These are phyloP conservation scores for Pteromalus puparum DNA, from an alignment of 1,140 invertebrate species.

Conservation along the genomic window DNA sequence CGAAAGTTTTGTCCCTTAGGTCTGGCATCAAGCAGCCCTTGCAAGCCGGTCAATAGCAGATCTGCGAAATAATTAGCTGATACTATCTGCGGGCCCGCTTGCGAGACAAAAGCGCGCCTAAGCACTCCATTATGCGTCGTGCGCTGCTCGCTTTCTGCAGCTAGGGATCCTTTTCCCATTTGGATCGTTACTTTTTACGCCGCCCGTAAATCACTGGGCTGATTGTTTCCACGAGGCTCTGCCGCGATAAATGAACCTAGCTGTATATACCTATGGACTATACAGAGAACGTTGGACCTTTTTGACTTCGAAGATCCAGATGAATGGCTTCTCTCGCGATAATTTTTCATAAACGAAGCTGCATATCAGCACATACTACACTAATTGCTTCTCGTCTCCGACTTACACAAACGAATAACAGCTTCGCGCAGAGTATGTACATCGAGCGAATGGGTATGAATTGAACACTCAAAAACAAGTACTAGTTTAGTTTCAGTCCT, in stretches of 20 bases:
- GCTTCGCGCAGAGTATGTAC: not conserved
- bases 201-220: constrained; percentile 15
- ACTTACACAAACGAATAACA: not conserved
- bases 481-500: not conserved
- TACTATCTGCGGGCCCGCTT: not conserved
- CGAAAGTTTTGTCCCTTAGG: not conserved
- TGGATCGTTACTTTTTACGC: constrained; percentile 31
- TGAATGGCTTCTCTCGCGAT: not conserved
- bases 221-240: constrained; percentile 17
- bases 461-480: not conserved
- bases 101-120: constrained; percentile 20
- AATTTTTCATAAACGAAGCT: constrained; percentile 27
- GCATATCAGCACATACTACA: not conserved
- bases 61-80: constrained; percentile 35
- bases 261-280: not conserved
- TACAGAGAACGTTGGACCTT: not conserved
- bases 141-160: no score
- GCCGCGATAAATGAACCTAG: not conserved
- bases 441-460: not conserved
- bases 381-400: no score
- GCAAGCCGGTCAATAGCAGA: not conserved
- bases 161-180: constrained; percentile 20
- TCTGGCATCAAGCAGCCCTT: no score
- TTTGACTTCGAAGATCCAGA: constrained; percentile 19
- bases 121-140: constrained; percentile 14